phyloP scores from a whole-genome alignment of 2,113 vertebrate species.

The Carassius carassius region DNA sequence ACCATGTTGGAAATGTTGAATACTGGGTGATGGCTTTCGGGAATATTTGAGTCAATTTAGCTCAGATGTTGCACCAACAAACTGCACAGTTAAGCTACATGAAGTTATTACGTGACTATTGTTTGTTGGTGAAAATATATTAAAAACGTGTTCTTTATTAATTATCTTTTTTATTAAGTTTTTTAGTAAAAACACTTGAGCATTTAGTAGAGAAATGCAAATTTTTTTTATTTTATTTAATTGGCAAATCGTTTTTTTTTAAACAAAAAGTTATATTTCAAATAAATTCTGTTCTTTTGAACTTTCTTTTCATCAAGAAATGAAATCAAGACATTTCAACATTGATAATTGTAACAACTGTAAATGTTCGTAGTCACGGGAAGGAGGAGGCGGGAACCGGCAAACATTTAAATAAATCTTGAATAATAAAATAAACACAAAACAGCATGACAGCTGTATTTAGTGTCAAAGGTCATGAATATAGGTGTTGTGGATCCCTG shows the following conservation, averaged over 20 bases:
- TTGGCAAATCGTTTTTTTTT: too few relatives aligned
- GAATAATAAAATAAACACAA: too few relatives aligned
- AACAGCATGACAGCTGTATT: too few relatives aligned
- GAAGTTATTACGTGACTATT: not conserved
- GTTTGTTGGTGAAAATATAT: not conserved
- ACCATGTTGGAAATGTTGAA: conserved; percentile 30
- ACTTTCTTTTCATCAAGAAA: too few relatives aligned
- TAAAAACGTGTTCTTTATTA: not conserved
- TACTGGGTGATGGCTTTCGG: not conserved
- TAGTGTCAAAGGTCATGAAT: conserved; percentile 13
- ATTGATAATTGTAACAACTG: too few relatives aligned
- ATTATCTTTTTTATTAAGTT: not conserved
- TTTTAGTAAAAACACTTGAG: not conserved
- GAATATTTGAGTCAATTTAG: conserved; percentile 6
- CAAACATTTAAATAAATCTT: too few relatives aligned
- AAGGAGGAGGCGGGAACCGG: too few relatives aligned
- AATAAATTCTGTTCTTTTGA: too few relatives aligned
- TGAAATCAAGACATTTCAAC: too few relatives aligned
- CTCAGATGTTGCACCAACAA: conserved; percentile 13
- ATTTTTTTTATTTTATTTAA: too few relatives aligned
- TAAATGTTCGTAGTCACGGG: too few relatives aligned
- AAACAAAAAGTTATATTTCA: not conserved
- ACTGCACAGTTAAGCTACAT: not conserved
- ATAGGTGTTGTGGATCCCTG: conserved; percentile 42
- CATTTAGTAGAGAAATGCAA: too few relatives aligned